Percentiles rank a stretch among this genome's conserved stretches.
These are phyloP conservation scores for Upupa epops DNA, from an alignment of 2,113 vertebrate species.

Conservation along the genomic window DNA sequence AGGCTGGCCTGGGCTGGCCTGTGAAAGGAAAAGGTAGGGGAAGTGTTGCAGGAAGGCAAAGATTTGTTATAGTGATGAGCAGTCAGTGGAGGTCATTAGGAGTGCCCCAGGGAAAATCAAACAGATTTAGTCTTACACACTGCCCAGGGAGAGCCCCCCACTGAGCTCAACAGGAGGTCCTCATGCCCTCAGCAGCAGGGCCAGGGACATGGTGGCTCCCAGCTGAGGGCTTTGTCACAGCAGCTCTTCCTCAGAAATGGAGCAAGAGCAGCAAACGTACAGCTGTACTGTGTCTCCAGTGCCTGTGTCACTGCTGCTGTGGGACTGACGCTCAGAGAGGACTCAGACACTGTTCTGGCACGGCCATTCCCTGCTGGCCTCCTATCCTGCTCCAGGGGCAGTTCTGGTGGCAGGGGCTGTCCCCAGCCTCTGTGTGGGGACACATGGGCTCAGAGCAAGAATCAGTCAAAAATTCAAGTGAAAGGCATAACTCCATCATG, in stretches of 20 bases:
- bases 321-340: rapidly evolving
- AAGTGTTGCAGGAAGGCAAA: neutral
- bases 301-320: neutral
- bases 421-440: neutral
- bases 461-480: neutral
- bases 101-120: neutral
- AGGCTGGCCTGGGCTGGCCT: too few species aligned
- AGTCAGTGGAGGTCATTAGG: neutral
- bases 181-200: neutral
- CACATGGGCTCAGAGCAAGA: rapidly evolving
- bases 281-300: neutral
- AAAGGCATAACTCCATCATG: rapidly evolving
- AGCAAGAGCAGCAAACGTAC: neutral
- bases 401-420: neutral
- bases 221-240: neutral
- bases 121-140: neutral
- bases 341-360: neutral
- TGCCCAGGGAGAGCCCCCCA: neutral
- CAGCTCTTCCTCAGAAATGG: neutral
- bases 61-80: neutral
- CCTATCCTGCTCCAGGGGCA: neutral
- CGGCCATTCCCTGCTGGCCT: neutral
- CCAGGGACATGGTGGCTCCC: neutral
- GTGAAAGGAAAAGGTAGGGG: neutral
- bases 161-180: neutral